Conservation (phyloP, 2,797 vertebrate genomes). For the Sciaenops ocellatus region DNA sequence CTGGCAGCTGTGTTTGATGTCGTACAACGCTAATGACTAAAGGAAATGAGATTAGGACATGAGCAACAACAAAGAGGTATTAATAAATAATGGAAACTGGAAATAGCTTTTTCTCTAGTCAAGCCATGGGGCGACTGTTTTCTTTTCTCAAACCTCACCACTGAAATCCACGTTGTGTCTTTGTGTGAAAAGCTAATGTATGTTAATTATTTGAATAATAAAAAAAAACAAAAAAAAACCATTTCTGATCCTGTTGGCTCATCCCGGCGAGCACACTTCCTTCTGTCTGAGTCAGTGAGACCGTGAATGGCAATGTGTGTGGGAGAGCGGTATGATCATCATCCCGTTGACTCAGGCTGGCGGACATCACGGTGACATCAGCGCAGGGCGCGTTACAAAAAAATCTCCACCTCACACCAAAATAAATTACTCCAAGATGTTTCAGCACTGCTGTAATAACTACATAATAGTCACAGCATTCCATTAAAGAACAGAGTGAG, state of each 20-base stretch:
- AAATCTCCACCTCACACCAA: constrained; percentile 46
- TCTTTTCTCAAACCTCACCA: no score
- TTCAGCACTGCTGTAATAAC: constrained; percentile 48
- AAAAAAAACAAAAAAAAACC: background rate
- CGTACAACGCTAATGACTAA: constrained; percentile 77
- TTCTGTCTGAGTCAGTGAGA: constrained; percentile 23
- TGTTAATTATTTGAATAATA: constrained; percentile 61
- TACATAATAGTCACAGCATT: constrained; percentile 36
- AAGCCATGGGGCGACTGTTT: constrained; percentile 52
- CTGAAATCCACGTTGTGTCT: no score
- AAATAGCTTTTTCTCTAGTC: constrained; percentile 72
- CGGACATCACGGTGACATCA: constrained; percentile 55
- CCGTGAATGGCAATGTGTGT: constrained; percentile 20
- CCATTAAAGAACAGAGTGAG: constrained; percentile 23
- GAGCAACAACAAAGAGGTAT: constrained; percentile 77
- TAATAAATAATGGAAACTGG: constrained; percentile 76
- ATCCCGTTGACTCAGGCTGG: constrained; percentile 49
- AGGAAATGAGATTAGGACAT: constrained; percentile 80
- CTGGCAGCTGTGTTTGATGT: constrained; percentile 76
- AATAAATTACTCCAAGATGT: constrained; percentile 54
- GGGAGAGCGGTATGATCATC: constrained; percentile 37
- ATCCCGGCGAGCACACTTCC: constrained; percentile 23
- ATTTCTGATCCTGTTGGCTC: constrained; percentile 57
- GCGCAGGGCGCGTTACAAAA: constrained; percentile 27
- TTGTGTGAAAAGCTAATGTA: constrained; percentile 40